Conservation (phyloP, 2,888 invertebrate species). For the Conops quadrifasciatus region DNA sequence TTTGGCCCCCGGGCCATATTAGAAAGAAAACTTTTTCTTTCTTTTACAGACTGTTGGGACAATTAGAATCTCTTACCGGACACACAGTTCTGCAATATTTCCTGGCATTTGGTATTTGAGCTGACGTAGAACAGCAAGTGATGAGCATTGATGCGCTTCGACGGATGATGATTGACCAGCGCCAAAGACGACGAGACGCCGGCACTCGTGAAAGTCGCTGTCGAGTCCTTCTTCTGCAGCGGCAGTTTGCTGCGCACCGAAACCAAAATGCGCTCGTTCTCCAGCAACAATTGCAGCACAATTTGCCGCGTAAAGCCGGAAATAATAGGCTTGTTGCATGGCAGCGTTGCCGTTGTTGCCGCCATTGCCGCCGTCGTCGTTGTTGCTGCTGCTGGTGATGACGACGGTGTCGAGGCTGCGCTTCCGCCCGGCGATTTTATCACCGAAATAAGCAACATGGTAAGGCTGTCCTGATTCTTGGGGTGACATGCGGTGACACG, state of each 20-base stretch:
- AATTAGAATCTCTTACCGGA: conserved; percentile 56
- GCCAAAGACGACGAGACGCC: conserved; percentile 53
- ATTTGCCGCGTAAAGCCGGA: conserved; percentile 89
- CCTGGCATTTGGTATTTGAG: conserved; percentile 77
- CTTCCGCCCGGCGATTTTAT: conserved; percentile 45
- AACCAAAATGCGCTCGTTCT: conserved; percentile 84
- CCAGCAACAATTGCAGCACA: conserved; percentile 84
- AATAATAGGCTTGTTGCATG: conserved; percentile 64
- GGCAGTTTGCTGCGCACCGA: conserved; percentile 70
- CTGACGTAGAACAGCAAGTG: conserved; percentile 78
- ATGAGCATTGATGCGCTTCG: conserved; percentile 77
- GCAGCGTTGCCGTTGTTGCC: neutral
- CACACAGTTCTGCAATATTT: conserved; percentile 74
- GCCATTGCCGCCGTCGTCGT: no score
- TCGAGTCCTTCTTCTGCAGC: conserved; percentile 57
- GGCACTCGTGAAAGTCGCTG: conserved; percentile 40
- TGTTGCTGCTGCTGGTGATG: conserved; percentile 39
- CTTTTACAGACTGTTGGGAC: no score
- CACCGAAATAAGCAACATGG: conserved; percentile 72
- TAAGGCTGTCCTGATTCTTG: conserved; percentile 83
- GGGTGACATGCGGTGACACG: conserved; percentile 86
- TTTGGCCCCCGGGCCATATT: no score
- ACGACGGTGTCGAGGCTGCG: conserved; percentile 39
- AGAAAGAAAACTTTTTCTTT: neutral
- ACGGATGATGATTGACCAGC: conserved; percentile 70